A percentile compares a stretch with the other conserved stretches of the same genome.
Conservation (phyloP, 2,797 vertebrate genomes). For the Chelon labrosus region DNA sequence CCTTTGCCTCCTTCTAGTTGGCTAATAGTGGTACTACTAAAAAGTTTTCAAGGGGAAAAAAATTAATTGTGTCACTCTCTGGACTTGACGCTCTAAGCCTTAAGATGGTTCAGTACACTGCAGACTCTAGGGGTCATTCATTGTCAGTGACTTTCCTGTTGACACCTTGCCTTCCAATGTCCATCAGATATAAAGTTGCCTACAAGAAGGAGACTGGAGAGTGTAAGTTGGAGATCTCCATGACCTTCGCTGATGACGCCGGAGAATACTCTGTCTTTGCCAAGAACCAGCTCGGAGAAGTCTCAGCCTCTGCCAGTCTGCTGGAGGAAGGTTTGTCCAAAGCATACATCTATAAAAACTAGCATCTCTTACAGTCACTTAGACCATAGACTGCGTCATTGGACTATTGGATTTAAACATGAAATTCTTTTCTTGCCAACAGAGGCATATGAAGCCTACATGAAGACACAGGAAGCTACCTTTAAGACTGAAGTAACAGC, state of each 20-base stretch:
- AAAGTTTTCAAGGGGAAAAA: too few species aligned
- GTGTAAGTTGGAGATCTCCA: constrained; percentile 97
- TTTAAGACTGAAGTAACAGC: constrained; percentile 87
- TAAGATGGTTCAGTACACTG: too few species aligned
- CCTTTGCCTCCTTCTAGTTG: too few species aligned
- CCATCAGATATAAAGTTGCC: constrained; percentile 85
- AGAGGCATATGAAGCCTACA: constrained; percentile 93
- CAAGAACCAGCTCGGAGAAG: constrained; percentile 93
- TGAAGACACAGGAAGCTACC: constrained; percentile 90
- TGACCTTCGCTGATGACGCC: constrained; percentile 98
- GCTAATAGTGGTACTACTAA: too few species aligned
- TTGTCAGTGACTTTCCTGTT: not conserved
- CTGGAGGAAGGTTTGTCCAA: constrained; percentile 91
- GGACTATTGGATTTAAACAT: too few species aligned
- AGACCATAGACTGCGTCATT: too few species aligned
- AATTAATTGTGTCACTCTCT: too few species aligned
- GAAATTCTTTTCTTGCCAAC: constrained; percentile 14
- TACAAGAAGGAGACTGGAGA: constrained; percentile 92
- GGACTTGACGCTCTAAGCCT: too few species aligned
- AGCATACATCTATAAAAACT: too few species aligned
- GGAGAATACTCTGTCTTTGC: constrained; percentile 94
- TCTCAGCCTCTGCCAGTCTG: constrained; percentile 89
- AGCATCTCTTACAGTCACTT: too few species aligned
- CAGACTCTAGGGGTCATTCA: not conserved
- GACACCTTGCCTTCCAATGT: not conserved